These are phyloP conservation scores for Drosophila meridionalis DNA, from an alignment of 2,888 invertebrate genomes.

Conservation along the genomic window DNA sequence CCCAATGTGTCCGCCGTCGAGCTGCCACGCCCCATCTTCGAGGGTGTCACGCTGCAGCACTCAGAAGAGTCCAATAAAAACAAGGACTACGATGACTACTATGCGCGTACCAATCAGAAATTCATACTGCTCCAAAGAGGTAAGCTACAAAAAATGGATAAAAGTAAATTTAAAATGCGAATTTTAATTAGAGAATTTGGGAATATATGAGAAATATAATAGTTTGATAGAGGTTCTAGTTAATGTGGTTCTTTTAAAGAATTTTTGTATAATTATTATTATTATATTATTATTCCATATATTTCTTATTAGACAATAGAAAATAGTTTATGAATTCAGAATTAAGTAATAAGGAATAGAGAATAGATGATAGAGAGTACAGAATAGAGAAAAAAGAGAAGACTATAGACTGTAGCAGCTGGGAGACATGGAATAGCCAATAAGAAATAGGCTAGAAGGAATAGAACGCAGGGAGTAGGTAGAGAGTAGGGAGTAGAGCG, in stretches of 20 bases:
- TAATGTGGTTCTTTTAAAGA: too few relatives aligned
- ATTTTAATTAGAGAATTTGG: not conserved
- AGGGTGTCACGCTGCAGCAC: conserved; percentile 88
- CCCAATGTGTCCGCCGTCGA: conserved; percentile 87
- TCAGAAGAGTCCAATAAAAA: conserved; percentile 77
- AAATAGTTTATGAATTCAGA: too few relatives aligned
- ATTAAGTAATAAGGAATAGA: too few relatives aligned
- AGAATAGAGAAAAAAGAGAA: not conserved
- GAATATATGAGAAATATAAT: not conserved
- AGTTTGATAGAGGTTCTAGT: not conserved
- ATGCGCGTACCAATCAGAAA: conserved; percentile 93
- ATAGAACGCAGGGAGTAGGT: too few relatives aligned
- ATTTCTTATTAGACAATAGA: too few relatives aligned
- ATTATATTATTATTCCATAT: too few relatives aligned
- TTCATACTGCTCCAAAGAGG: conserved; percentile 93
- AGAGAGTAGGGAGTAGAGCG: not conserved
- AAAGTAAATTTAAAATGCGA: not conserved
- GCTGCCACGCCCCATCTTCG: conserved; percentile 91
- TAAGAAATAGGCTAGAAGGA: too few relatives aligned
- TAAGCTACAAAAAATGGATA: conserved; percentile 80
- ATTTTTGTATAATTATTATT: too few relatives aligned
- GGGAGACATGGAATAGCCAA: too few relatives aligned
- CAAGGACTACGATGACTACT: conserved; percentile 90
- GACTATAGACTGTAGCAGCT: not conserved
- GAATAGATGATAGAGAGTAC: too few relatives aligned